Base-by-base conservation (phyloP, 2,113 vertebrate genomes). In the Hippocampus comes region DNA sequence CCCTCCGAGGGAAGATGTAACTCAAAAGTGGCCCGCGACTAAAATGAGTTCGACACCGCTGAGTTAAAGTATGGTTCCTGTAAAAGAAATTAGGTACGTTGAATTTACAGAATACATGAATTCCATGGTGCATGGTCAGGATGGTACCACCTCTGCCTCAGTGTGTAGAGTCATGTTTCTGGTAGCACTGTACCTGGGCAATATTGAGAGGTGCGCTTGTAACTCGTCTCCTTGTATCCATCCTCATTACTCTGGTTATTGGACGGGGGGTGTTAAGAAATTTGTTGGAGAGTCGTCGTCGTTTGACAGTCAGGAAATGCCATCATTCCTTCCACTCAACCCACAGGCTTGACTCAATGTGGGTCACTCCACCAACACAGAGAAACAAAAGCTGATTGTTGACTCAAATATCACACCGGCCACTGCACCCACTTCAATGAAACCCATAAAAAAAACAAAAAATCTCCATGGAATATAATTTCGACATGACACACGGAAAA, bases 321-420 rank as follows among this genome's bases (percentile, higher is more conserved):
- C 23, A 55, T 82, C 86, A 84, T 86, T 91, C 79, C 80, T 90
- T 87, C 86, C 87, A 88, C 38, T 73, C 80, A 21, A 72, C 84
- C 87, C 84, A 88, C 85, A 67, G 76, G 2, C 66, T 60, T 51
- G 20, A 67, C 72, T 74, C 72, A 66, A 70, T 0, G 63, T 80
- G 82, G 89, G 66, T 87, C 87, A 87, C 75, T 72, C 83, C 66
- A 72, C 78, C 73, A 27, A 83, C 84, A 71, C 21, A 67, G 57
- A 81, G 23, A n/a, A 77, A 88, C 77, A 90, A 85, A 70, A 82
- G 77, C 73, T 2, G 68, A 90, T 84, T 87, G 84, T 88, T 77
- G 79, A 63, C 68, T 71, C 72, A 76, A 88, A 84, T 76, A 77
- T 79, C 82, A 67, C 57, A 76, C 34, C 57, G 79, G 71, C 46